Evolutionary conservation across 2,888 invertebrate species (phyloP), one percentile per base, ranked within the genome.

Genomic region (Mythimna ferrago): DNA sequence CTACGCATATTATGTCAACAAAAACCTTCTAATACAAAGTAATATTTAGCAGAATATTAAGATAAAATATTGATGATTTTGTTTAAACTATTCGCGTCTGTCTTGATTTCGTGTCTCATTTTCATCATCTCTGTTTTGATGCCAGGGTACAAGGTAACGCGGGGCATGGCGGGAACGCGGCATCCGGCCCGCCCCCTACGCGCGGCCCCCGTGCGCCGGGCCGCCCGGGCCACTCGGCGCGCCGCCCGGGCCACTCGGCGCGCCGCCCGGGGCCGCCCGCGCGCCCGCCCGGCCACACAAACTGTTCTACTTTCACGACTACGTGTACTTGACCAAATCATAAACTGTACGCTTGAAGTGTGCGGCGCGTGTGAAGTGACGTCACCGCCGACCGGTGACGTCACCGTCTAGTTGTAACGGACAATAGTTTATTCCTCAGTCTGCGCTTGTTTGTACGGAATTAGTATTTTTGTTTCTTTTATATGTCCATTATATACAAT

Each of bases 391-490:
- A 16, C 16, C 19, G 58, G 60, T 66, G 60, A 65, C 67, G 65
- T 63, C 74, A 44, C 56, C 80, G 71, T 64, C 66, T 68, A 51
- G 62, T 67, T 71, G 51, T 74, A 69, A 64, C 69, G 80, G 78
- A 80, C 80, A 56, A 82, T 80, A 58, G 73, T 78, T 80, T 78
- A 73, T 82, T 82, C 80, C 81, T 76, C 81, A 80, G 76, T 77
- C 81, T 61, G 68, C 76, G 83, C 80, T 80, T 75, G 35, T 76
- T 76, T 80, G 26, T 67, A 82, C 63, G 70, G 67, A 82, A 73
- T 71, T 82, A 71, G 67, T 74, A 62, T 82, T 81, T 82, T 60
- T 70, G 63, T 71, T 76, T 67, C n/a, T 80, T 81, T 70, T 78
- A 63, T 78, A 77, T 56, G 67, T 73, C 73, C 64, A 54, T 26